Conservation (phyloP, 1,140 invertebrate genomes). For the Calliphora vicina region DNA sequence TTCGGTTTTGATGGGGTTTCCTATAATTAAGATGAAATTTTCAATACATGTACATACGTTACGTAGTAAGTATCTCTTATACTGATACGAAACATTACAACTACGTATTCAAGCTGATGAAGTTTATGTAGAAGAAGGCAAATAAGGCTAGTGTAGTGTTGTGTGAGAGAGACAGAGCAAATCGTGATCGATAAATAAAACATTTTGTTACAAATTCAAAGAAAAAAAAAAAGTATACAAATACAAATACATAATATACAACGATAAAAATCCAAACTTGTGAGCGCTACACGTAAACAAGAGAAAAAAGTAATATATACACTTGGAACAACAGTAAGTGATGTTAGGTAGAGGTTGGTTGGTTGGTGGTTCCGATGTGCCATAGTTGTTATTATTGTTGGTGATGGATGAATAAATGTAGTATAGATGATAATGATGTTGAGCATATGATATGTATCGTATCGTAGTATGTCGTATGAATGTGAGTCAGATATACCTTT, state of each 20-base stretch:
- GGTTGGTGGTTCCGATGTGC: neutral
- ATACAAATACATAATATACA: neutral
- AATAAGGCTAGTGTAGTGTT: neutral
- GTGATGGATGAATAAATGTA: neutral
- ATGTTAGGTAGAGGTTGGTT: no score
- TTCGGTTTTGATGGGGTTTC: no score
- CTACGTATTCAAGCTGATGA: neutral
- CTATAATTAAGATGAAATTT: neutral
- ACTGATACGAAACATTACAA: neutral
- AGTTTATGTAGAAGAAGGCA: neutral
- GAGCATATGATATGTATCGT: neutral
- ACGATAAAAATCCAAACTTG: constrained; percentile 14
- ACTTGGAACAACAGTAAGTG: constrained; percentile 1
- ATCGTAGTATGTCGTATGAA: neutral
- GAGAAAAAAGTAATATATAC: constrained; percentile 21
- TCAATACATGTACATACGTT: neutral
- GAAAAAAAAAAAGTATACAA: neutral
- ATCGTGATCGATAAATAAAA: neutral
- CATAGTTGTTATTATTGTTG: neutral
- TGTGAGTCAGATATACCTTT: neutral
- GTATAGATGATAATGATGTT: neutral
- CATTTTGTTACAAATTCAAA: neutral
- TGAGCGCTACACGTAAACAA: constrained; percentile 24
- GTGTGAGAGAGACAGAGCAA: neutral
- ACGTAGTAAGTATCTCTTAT: neutral